Evolutionary conservation across 1,140 invertebrate species (phyloP).

Genomic region (Belonocnema kinseyi): DNA sequence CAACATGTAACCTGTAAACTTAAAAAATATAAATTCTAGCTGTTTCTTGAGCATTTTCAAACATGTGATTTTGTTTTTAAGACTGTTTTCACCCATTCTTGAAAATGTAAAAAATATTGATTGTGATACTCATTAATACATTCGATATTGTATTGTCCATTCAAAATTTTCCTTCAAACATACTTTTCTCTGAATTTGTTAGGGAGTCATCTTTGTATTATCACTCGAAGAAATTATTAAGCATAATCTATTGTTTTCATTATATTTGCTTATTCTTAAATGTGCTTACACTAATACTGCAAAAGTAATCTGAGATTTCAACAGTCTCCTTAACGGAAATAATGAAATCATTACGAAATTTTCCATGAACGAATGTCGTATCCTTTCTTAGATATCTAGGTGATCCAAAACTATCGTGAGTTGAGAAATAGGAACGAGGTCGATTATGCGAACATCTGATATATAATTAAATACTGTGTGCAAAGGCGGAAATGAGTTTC

Average conservation of each 20-base stretch:
- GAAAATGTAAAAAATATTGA: too few species aligned
- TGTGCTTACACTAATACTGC: neutral
- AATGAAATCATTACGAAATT: conserved; percentile 21
- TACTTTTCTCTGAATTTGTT: conserved; percentile 18
- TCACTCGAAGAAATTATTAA: too few species aligned
- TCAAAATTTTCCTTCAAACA: neutral
- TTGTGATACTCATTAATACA: too few species aligned
- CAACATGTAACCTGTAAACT: too few species aligned
- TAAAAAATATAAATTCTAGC: too few species aligned
- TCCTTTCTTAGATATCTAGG: conserved; percentile 13
- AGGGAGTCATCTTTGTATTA: neutral
- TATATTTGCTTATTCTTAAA: neutral
- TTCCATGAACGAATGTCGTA: neutral
- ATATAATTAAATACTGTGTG: neutral
- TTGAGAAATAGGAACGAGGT: conserved; percentile 7
- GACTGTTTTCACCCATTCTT: too few species aligned
- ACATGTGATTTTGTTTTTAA: too few species aligned
- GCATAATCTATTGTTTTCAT: neutral
- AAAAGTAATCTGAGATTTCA: conserved; percentile 21
- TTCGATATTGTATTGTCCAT: conserved; percentile 9
- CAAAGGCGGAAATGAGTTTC: conserved; percentile 3
- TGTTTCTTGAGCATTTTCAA: too few species aligned
- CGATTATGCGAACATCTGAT: neutral
- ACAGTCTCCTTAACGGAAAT: neutral
- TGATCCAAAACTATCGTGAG: conserved; percentile 6